Percentiles rank a stretch among this genome's conserved stretches.
Conservation (phyloP, 2,113 vertebrate species). For the Cranoglanis bouderius region DNA sequence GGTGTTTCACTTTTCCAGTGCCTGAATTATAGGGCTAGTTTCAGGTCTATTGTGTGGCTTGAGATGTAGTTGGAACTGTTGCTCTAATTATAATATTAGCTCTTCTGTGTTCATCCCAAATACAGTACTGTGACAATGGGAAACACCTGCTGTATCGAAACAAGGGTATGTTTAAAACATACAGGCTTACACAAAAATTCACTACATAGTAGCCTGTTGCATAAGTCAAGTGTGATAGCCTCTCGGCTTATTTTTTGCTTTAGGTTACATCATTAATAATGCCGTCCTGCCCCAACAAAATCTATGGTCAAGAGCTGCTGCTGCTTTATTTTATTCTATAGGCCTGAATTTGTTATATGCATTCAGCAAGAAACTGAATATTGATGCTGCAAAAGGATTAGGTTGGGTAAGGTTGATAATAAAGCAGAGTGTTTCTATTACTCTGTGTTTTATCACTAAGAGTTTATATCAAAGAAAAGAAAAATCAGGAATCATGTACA, state of each 20-base stretch:
- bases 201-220: background rate
- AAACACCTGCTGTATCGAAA: background rate
- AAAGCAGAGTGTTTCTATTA: background rate
- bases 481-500: background rate
- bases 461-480: background rate
- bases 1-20: background rate
- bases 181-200: background rate
- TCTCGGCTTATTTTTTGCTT: background rate
- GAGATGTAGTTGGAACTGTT: background rate
- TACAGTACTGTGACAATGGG: background rate
- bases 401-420: background rate
- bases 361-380: background rate
- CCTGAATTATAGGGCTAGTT: background rate
- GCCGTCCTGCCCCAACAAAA: background rate
- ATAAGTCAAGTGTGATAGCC: background rate
- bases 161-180: background rate
- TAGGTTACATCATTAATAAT: background rate
- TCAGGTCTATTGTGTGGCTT: background rate
- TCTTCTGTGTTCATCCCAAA: background rate
- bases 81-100: background rate
- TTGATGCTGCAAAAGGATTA: background rate
- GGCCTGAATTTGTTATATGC: background rate
- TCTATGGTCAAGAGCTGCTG: background rate
- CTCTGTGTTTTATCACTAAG: no score
- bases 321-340: background rate